phyloP scores from a whole-genome alignment of 2,888 invertebrate genomes.

The Philereme transversata region DNA sequence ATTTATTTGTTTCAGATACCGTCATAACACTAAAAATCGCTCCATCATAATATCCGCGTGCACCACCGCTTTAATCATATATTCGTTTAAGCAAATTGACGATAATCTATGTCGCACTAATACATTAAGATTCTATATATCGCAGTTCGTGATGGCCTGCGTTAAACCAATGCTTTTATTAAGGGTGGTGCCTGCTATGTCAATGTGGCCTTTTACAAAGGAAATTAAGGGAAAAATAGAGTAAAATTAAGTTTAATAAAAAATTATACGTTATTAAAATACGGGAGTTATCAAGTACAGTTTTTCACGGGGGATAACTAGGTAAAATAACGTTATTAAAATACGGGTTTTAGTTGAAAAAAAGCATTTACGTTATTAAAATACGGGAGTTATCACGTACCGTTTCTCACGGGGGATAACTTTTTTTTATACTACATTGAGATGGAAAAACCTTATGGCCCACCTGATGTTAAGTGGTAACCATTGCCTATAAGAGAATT shows the following conservation, averaged over 20 bases:
- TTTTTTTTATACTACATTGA: no score
- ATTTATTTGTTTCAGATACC: slow-evolving; percentile 56
- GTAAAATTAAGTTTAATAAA: slow-evolving; percentile 22
- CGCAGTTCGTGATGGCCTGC: slow-evolving; percentile 49
- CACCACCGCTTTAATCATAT: slow-evolving; percentile 42
- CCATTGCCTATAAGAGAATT: no score
- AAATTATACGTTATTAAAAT: no score
- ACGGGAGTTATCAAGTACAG: no score
- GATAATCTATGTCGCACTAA: slow-evolving; percentile 47
- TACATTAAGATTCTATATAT: slow-evolving; percentile 45
- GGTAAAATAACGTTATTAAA: no score
- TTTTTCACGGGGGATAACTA: no score
- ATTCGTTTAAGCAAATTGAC: slow-evolving; percentile 42
- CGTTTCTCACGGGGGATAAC: no score
- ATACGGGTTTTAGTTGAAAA: no score
- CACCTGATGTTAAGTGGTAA: no score
- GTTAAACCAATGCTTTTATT: slow-evolving; percentile 55
- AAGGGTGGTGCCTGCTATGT: slow-evolving; percentile 49
- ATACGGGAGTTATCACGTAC: no score
- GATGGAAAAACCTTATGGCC: no score
- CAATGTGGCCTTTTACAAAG: slow-evolving; percentile 58
- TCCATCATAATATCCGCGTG: slow-evolving; percentile 58
- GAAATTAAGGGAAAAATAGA: slow-evolving; percentile 35
- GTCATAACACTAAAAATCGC: slow-evolving; percentile 64
- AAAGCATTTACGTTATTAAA: no score